Evolutionary conservation across 1,140 invertebrate genomes (phyloP).

Genomic region (Eumaeus atala): DNA sequence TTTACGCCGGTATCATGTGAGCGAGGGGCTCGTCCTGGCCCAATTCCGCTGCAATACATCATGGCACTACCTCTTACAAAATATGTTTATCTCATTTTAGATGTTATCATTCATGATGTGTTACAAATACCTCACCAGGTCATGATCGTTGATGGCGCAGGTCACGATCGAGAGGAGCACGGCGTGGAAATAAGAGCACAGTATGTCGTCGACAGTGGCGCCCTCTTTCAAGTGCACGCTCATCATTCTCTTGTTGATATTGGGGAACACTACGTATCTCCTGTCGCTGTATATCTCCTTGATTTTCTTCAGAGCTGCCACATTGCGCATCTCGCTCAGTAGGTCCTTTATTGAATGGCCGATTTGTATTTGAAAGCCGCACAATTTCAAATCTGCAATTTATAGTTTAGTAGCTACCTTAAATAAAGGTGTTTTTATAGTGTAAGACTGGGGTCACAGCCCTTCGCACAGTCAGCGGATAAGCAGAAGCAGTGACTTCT

Average conservation of each 20-base stretch:
- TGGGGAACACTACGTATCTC: slow-evolving; percentile 71
- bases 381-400: slow-evolving; percentile 67
- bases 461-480: too few relatives aligned
- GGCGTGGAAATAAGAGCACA: slow-evolving; percentile 77
- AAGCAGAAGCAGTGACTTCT: too few relatives aligned
- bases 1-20: too few relatives aligned
- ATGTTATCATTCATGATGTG: too few relatives aligned
- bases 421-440: too few relatives aligned
- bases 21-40: too few relatives aligned
- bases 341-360: slow-evolving; percentile 67
- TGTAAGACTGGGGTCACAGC: too few relatives aligned
- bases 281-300: slow-evolving; percentile 55
- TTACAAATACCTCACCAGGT: slow-evolving; percentile 33
- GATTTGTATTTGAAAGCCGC: slow-evolving; percentile 74
- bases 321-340: slow-evolving; percentile 33
- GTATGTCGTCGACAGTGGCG: slow-evolving; percentile 53
- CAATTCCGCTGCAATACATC: too few relatives aligned
- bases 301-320: slow-evolving; percentile 42
- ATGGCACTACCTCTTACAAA: too few relatives aligned
- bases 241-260: slow-evolving; percentile 57
- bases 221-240: slow-evolving; percentile 67
- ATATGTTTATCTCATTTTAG: too few relatives aligned
- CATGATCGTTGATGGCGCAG: slow-evolving; percentile 36
- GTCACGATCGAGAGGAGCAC: slow-evolving; percentile 58
- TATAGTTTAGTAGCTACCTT: too few relatives aligned